Evolutionary conservation across 2,797 vertebrate genomes (phyloP), one percentile per base, ranked within the genome.

Genomic region (Ciconia nigra): DNA sequence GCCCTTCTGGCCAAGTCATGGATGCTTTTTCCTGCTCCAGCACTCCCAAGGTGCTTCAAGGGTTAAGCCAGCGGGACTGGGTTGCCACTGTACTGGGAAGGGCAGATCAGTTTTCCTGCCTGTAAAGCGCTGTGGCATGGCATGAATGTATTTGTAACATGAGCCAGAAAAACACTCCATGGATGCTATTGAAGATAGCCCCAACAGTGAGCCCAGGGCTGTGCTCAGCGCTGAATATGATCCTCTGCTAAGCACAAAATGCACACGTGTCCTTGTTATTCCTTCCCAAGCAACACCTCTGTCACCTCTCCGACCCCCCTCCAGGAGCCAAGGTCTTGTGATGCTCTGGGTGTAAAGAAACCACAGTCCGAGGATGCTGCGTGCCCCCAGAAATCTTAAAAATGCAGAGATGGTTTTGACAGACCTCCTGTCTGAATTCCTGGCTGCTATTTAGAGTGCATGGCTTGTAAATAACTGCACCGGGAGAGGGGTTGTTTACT

Each of bases 241-340:
- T 51, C 65, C 67, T 17, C n/a, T 51, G 51, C 71, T 24, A 18
- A n/a, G 39, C 41, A 41, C 58, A 5, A n/a, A 46, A 37, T 4
- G 22, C 69, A 14, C 52, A 4, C 2, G 1, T 8, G 11, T 15
- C 62, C 61, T 17, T 13, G 14, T 37, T 15, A 18, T 24, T 58
- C 18, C 62, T 78, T 11, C n/a, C 52, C 37, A 63, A 41, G 41
- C 39, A 39, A 13, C 55, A 41, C 10, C 51, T n/a, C 26, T 3
- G 2, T 26, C 46, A 19, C 24, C 35, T 51, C 26, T 2, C 33
- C 0, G 1, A 26, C 16, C 12, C 15, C 15, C 19, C 13, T 37
- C 15, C 62, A 13, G 59, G 41, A 39, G 20, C 15, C 46, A 24
- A 14, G 25, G 6, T 54, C 29, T 81, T 29, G 25, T 4, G 69